Evolutionary conservation across 2,113 vertebrate species (phyloP), one percentile per base, ranked within the genome.

Genomic region (Indicator maculatus): DNA sequence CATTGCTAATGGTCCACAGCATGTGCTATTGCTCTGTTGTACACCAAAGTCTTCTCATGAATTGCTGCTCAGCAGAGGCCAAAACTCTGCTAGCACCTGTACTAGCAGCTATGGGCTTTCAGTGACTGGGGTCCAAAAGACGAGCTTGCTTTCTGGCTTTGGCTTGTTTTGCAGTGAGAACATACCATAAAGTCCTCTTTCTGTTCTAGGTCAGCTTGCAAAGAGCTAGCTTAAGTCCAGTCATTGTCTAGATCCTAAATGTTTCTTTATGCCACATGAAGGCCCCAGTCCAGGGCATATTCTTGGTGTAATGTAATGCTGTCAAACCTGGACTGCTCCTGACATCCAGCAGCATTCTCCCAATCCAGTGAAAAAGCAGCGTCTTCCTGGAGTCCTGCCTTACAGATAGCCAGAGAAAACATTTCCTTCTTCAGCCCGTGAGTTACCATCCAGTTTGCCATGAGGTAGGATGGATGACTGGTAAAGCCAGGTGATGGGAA

Each of bases 321-420:
- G 52, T 24, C 28, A 74, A n/a, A 74, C 27, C 27, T 12, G 21
- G 16, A 18, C 60, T 61, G 15, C 38, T 59, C 28, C n/a, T 33
- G 20, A 47, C 6, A 11, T 18, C 41, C 41, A 44, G 6, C 31
- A 41, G 61, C 15, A 12, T 79, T 65, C 36, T 47, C 23, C 12
- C 5, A n/a, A n/a, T n/a, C n/a, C n/a, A n/a, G n/a, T n/a, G 24
- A 0, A 1, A 14, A 2, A 4, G 39, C 74, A 89, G 31, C 11
- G 33, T 39, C 27, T 59, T 76, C 39, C 67, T 58, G 59, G 50
- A 69, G 79, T 15, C 31, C 50, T 76, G 79, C 50, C 19, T 31
- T 85, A 13, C 59, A 6, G 18, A 38, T 23, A 63, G 26, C 9
- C 44, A 23, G 23, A 44, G 59, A 79, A 66, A 69, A 28, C 50